These are phyloP conservation scores for Pycnomerus fuliginosus DNA, from an alignment of 2,888 invertebrate species.

Conservation along the genomic window DNA sequence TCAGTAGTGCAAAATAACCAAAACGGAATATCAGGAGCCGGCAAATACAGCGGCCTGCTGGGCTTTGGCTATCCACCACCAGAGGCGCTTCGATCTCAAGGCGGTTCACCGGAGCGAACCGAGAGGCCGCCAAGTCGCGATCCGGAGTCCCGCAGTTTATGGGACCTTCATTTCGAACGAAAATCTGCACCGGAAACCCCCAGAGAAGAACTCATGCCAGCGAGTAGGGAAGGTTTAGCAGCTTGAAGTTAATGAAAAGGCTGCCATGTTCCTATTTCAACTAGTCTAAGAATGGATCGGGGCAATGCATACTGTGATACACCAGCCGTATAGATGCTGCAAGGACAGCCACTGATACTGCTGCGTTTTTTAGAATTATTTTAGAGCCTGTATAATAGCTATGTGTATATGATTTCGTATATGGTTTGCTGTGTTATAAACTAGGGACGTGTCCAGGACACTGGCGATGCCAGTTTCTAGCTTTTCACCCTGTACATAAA, in stretches of 20 bases:
- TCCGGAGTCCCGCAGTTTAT: constrained; percentile 54
- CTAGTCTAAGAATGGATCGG: constrained; percentile 50
- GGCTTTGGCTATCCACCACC: constrained; percentile 72
- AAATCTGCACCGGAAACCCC: constrained; percentile 52
- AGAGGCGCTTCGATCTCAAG: constrained; percentile 55
- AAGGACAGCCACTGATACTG: constrained; percentile 44
- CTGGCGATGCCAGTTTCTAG: constrained; percentile 52
- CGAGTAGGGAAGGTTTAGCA: constrained; percentile 72
- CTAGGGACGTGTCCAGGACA: constrained; percentile 47
- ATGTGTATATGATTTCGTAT: constrained; percentile 42
- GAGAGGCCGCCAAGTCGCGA: constrained; percentile 52
- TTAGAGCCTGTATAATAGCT: constrained; percentile 41
- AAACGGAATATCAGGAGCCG: constrained; percentile 58
- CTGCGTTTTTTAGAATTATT: constrained; percentile 41
- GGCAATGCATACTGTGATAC: constrained; percentile 56
- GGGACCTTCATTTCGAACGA: constrained; percentile 61
- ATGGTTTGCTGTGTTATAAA: constrained; percentile 48
- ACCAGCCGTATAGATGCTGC: constrained; percentile 51
- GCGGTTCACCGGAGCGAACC: constrained; percentile 55
- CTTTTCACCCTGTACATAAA: constrained; percentile 44
- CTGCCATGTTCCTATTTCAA: constrained; percentile 58
- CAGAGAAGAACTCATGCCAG: constrained; percentile 58
- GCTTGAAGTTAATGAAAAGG: constrained; percentile 56
- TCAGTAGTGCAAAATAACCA: constrained; percentile 75
- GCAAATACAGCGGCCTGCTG: constrained; percentile 73